phyloP scores from a whole-genome alignment of 1,140 invertebrate species.

The Meloidogyne floridensis region DNA sequence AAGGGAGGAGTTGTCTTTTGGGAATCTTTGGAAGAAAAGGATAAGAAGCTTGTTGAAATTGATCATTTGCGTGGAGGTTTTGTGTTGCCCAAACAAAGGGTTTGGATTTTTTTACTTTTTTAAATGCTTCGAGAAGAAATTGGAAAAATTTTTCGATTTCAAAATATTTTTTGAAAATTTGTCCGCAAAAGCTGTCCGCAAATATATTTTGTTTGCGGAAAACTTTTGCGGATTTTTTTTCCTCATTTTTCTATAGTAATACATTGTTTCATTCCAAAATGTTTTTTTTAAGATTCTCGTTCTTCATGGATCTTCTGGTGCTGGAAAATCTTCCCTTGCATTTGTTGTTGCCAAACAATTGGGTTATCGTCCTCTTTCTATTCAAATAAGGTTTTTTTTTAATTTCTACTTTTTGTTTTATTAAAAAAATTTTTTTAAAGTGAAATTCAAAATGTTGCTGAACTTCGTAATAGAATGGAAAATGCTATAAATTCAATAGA shows the following conservation, averaged over 20 bases:
- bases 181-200: too few species aligned
- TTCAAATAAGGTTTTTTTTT: slow-evolving; percentile 14
- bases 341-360: slow-evolving; percentile 21
- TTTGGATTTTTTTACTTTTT: neutral
- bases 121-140: neutral
- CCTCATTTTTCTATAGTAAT: too few species aligned
- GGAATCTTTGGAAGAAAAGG: slow-evolving; percentile 6
- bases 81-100: slow-evolving; percentile 29
- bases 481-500: slow-evolving; percentile 15
- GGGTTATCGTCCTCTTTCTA: slow-evolving; percentile 29
- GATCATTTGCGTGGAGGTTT: slow-evolving; percentile 5
- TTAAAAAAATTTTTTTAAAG: neutral
- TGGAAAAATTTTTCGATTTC: too few species aligned
- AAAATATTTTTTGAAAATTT: too few species aligned
- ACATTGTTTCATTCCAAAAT: too few species aligned
- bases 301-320: slow-evolving; percentile 30
- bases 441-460: slow-evolving; percentile 32
- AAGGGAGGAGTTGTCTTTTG: slow-evolving; percentile 2
- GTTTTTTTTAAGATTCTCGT: slow-evolving; percentile 27
- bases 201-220: too few species aligned
- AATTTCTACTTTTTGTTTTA: neutral
- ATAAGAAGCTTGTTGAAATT: slow-evolving; percentile 17
- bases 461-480: slow-evolving; percentile 23
- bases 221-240: too few species aligned
- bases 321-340: slow-evolving; percentile 31